A percentile compares a stretch with the other conserved stretches of the same genome.
phyloP scores from a whole-genome alignment of 2,888 invertebrate genomes.

The Arge pagana region DNA sequence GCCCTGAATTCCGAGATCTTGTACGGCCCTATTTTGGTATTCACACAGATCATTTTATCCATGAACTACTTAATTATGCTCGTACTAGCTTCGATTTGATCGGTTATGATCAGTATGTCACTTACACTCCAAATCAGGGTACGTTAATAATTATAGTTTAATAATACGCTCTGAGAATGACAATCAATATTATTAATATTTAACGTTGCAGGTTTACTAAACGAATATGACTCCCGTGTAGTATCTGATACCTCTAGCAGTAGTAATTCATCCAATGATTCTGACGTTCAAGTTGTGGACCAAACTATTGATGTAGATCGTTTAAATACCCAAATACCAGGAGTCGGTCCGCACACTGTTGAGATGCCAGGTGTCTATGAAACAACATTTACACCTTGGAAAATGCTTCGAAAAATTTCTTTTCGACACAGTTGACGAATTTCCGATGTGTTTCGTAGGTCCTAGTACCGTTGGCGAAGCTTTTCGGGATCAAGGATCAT shows the following conservation, averaged over 20 bases:
- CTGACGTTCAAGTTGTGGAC: conserved; percentile 45
- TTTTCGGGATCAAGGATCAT: not conserved
- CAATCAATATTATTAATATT: not conserved
- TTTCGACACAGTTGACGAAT: no score
- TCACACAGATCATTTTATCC: conserved; percentile 84
- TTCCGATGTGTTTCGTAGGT: conserved; percentile 26
- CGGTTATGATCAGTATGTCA: conserved; percentile 76
- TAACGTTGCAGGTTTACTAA: conserved; percentile 36
- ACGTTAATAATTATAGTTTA: conserved; percentile 9
- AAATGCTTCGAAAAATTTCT: not conserved
- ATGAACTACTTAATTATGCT: conserved; percentile 87
- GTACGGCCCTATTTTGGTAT: conserved; percentile 72
- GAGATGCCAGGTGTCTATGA: conserved; percentile 40
- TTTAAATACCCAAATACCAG: conserved; percentile 32
- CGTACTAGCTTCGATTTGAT: conserved; percentile 84
- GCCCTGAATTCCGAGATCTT: conserved; percentile 72
- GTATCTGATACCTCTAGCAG: conserved; percentile 34
- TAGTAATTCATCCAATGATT: conserved; percentile 42
- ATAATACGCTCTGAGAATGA: not conserved
- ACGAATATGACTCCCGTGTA: conserved; percentile 38
- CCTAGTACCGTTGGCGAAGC: conserved; percentile 26
- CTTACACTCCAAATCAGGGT: conserved; percentile 62
- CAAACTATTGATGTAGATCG: conserved; percentile 37
- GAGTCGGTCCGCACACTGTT: conserved; percentile 35
- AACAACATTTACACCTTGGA: no score